Percentiles rank a stretch among this genome's conserved stretches.
Evolutionary conservation across 2,113 vertebrate genomes (phyloP).

Genomic region (Phycodurus eques): DNA sequence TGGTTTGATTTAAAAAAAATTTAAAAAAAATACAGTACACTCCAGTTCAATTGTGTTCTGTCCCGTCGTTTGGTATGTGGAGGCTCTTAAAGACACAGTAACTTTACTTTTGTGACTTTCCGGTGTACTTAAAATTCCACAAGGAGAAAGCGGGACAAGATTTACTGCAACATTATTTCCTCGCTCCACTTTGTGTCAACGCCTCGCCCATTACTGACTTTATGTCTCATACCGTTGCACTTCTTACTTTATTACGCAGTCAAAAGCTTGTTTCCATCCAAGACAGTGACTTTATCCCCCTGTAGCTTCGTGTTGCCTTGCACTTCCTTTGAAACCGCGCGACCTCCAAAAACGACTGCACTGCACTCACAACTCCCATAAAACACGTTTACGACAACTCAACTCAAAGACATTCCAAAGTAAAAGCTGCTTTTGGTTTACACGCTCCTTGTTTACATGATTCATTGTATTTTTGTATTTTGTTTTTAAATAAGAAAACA

Average conservation of each 20-base stretch:
- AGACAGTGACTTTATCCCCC: conserved; percentile 1
- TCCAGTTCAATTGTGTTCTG: neutral
- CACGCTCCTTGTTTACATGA: neutral
- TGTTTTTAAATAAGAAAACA: neutral
- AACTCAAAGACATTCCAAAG: conserved; percentile 2
- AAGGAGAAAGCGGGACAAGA: conserved; percentile 6
- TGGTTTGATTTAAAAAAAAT: too few relatives aligned
- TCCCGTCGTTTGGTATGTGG: neutral
- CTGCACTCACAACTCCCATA: conserved; percentile 2
- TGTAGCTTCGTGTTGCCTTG: neutral
- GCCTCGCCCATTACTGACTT: conserved; percentile 3
- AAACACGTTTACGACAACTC: conserved; percentile 4
- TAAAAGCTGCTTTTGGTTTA: neutral
- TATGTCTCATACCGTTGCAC: conserved; percentile 1
- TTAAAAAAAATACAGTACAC: too few relatives aligned
- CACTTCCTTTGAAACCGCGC: neutral
- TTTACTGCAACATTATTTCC: conserved; percentile 1
- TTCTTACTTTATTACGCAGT: conserved; percentile 1
- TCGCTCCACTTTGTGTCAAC: conserved; percentile 2
- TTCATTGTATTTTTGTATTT: neutral
- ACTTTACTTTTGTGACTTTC: conserved; percentile 4
- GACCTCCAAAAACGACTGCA: neutral
- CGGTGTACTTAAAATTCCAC: conserved; percentile 6
- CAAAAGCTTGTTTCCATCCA: conserved; percentile 1
- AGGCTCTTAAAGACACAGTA: neutral